Evolutionary conservation across 2,888 invertebrate species (phyloP), one percentile per base, ranked within the genome.

Genomic region (Hecatera dysodea): DNA sequence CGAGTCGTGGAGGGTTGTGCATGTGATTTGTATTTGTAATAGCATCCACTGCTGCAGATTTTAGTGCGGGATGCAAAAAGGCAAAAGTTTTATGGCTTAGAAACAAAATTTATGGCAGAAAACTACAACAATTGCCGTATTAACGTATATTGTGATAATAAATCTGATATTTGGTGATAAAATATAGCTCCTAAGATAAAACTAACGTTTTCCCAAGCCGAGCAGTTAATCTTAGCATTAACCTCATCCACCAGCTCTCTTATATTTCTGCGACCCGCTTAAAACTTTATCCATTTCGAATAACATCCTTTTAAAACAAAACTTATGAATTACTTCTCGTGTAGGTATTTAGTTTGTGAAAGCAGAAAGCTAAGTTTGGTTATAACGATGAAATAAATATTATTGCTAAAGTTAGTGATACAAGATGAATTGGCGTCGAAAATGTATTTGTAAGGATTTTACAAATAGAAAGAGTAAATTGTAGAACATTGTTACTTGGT

Each of bases 271-370:
- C 50, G 78, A 81, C 78, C 67, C 78, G 78, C 78, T 79, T 78
- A 72, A 78, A 79, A 79, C 82, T 79, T 81, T 79, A 78, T 78
- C 78, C 82, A 79, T 79, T 79, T 62, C 56, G 64, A 79, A 81
- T 65, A 81, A 65, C 66, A 78, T 60, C 71, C 29, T 72, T 81
- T 64, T 78, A 67, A 81, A 81, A 72, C 66, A 64, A 67, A 81
- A 81, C 72, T 77, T 77, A 57, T 59, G 81, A 80, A 81, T 78
- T 77, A 67, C 72, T 71, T 77, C 77, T 77, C 52, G 42, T 57
- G 62, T 63, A n/a, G n/a, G n/a, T n/a, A 66, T 80, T 75, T 60
- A 33, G 44, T 46, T 62, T 80, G 24, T 39, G 39, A 52, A 60
- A 22, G 24, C 52, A 39, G 22, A 61, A 64, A 80, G 36, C 24